These are phyloP conservation scores for Mionectes olivaceus DNA, from an alignment of 2,797 vertebrate species.

Conservation along the genomic window DNA sequence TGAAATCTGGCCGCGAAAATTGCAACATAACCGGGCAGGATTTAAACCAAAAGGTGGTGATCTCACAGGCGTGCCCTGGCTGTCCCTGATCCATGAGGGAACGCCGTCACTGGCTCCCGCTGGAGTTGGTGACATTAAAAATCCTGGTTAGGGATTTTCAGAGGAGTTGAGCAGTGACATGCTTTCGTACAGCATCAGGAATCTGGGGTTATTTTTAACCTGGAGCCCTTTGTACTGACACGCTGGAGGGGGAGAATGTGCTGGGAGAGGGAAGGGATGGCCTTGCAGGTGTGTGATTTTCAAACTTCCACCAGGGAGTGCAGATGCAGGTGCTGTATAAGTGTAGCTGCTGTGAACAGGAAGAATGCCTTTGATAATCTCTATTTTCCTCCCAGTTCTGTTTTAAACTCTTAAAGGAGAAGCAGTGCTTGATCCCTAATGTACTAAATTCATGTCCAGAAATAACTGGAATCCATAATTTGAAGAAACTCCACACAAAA, in stretches of 20 bases:
- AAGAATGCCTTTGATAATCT: background rate
- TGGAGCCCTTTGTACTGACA: background rate
- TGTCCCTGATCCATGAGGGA: background rate
- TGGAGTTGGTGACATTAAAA: background rate
- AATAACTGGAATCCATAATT: background rate
- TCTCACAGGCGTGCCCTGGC: background rate
- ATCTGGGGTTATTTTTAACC: background rate
- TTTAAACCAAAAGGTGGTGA: background rate
- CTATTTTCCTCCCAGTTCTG: background rate
- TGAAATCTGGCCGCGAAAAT: background rate
- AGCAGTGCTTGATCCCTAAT: background rate
- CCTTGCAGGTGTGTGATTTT: background rate
- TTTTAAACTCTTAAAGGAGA: background rate
- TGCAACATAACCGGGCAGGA: background rate
- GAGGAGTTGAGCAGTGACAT: background rate
- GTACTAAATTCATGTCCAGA: background rate
- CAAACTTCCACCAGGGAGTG: fast-evolving
- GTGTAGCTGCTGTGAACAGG: background rate
- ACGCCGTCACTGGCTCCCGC: background rate
- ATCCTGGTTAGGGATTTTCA: fast-evolving
- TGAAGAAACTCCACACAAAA: background rate
- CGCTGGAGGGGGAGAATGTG: background rate
- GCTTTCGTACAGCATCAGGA: background rate
- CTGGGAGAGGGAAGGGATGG: background rate
- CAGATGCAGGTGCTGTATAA: background rate